Evolutionary conservation across 2,888 invertebrate species (phyloP).

Genomic region (Poecilobothrus nobilitatus): DNA sequence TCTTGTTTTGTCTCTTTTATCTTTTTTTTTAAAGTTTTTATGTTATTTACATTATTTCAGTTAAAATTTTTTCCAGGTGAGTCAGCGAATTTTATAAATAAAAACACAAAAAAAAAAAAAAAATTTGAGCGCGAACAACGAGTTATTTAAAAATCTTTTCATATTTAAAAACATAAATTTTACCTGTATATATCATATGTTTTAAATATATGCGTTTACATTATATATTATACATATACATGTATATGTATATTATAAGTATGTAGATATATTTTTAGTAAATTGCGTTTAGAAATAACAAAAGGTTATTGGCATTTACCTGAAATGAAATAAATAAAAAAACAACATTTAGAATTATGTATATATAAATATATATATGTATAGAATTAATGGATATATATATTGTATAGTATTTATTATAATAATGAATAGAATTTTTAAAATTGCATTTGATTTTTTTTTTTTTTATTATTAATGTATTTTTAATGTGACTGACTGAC

Average conservation of each 20-base stretch:
- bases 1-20: neutral
- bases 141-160: neutral
- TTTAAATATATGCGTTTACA: neutral
- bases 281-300: neutral
- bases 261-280: neutral
- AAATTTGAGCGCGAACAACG: neutral
- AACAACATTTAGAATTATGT: no score
- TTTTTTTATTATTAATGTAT: no score
- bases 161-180: neutral
- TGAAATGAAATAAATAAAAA: neutral
- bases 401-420: no score
- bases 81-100: neutral
- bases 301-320: constrained; percentile 6
- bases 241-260: neutral
- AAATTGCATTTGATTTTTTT: no score
- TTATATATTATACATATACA: neutral
- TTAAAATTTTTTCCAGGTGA: neutral
- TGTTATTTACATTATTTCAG: neutral
- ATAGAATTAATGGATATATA: no score
- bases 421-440: no score
- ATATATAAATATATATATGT: no score
- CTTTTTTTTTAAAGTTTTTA: no score
- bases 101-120: neutral
- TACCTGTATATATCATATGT: neutral
- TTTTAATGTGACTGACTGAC: no score